Base-by-base conservation (phyloP, 2,888 invertebrate genomes). In the Eristalis arbustorum region DNA sequence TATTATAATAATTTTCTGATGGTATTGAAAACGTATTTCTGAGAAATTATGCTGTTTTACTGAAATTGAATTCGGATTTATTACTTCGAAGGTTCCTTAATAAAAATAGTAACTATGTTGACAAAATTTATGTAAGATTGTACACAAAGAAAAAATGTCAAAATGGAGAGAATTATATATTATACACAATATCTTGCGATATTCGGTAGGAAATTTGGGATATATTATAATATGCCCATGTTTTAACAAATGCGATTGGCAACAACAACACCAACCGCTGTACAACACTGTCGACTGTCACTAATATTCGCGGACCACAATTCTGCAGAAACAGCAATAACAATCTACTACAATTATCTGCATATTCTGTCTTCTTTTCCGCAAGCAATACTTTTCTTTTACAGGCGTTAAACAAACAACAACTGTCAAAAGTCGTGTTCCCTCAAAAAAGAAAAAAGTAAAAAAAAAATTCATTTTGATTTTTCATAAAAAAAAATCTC, bases 331-430 rank as follows among this genome's bases (percentile, higher is more conserved):
- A 13, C 25, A 59, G 23, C 59, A 59, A 13, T 49, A 18, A 59
- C 25, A 74, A 71, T 85, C 85, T 85, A 85, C 66, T 85, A 74
- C 85, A 71, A 57, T 57, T 25, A 6, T 2, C 14, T 34, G 40
- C 14, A 85, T 76, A 74, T 64, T 78, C 77, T 18, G 67, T 77
- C 82, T 85, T 76, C 66, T 64, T 85, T 73, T 72, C 64, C 72
- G 28, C 56, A 74, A 67, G 49, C 69, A 84, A 66, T 67, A 88
- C 84, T 88, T 87, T 88, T 88, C 82, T 79, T 68, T 59, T 87
- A 83, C 88, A 88, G 88, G 88, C 89, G 88, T 90, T 89, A 90
- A 89, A 90, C 90, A 89, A 90, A 89, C 89, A 88, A 85, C 88
- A 89, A 89, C 88, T 89, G 90, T 90, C 90, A 90, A 89, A 89